Conservation (phyloP, 2,113 vertebrate species). For the Pycnonotus jocosus region DNA sequence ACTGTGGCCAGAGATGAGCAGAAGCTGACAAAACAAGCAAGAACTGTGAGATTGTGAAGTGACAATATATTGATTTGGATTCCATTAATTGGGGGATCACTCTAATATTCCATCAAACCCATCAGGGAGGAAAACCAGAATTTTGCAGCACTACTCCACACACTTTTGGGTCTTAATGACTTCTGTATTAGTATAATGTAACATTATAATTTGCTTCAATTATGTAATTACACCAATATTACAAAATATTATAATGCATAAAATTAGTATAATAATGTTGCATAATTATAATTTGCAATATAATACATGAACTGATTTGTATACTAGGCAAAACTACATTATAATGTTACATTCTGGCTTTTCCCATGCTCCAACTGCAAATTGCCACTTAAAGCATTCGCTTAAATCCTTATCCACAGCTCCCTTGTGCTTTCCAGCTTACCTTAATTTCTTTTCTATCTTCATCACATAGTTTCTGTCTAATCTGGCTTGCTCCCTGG, state of each 20-base stretch:
- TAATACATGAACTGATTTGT: not conserved
- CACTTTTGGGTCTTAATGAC: not conserved
- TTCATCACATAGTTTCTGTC: not conserved
- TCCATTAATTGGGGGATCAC: not conserved
- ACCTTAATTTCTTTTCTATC: not conserved
- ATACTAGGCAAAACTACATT: not conserved
- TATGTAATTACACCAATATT: conserved; percentile 24
- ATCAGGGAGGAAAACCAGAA: not conserved
- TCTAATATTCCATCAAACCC: not conserved
- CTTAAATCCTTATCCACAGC: not conserved
- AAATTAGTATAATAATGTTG: not conserved
- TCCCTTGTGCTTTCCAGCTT: not conserved
- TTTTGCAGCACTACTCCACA: not conserved
- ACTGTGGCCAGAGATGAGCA: not conserved
- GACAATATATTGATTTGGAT: not conserved
- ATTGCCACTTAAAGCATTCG: not conserved
- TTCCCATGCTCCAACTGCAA: not conserved
- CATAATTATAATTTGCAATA: not conserved
- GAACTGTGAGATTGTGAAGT: not conserved
- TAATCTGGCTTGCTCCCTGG: not conserved
- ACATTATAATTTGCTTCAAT: not conserved
- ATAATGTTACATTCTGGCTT: not conserved
- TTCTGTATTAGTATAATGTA: not conserved
- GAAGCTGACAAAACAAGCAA: not conserved
- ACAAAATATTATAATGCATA: not conserved